phyloP scores from a whole-genome alignment of 2,888 invertebrate species.

The Pheosia gnoma region DNA sequence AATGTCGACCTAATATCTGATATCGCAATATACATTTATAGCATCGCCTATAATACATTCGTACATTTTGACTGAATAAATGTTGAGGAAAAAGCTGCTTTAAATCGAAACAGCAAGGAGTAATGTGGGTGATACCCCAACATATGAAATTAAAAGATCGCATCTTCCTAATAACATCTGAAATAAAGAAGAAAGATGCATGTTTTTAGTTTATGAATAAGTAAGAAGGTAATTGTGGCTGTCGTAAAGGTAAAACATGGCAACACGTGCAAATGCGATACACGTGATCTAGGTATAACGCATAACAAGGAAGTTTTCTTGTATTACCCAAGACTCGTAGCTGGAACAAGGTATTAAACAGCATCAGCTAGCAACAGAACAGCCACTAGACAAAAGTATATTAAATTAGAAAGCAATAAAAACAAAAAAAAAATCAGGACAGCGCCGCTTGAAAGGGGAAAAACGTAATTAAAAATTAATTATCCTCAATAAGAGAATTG shows the following conservation, averaged over 20 bases:
- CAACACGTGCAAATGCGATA: conserved; percentile 34
- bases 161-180: too few relatives aligned
- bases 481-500: neutral
- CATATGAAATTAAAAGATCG: too few relatives aligned
- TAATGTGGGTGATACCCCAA: too few relatives aligned
- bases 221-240: neutral
- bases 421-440: neutral
- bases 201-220: too few relatives aligned
- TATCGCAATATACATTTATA: neutral
- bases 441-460: neutral
- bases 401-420: neutral
- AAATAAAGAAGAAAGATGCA: too few relatives aligned
- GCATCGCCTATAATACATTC: neutral
- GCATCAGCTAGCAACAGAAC: neutral
- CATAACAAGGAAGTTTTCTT: conserved; percentile 47
- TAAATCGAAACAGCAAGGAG: neutral
- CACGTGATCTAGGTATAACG: conserved; percentile 38
- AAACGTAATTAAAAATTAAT: neutral
- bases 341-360: conserved; percentile 2
- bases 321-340: conserved; percentile 35
- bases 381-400: neutral
- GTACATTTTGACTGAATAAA: neutral
- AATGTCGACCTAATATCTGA: neutral
- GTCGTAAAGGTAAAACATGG: conserved; percentile 1
- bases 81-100: neutral